Percentiles rank a stretch among this genome's conserved stretches.
These are phyloP conservation scores for Ceratosolen fusciceps DNA, from an alignment of 1,140 invertebrate genomes.

Conservation along the genomic window DNA sequence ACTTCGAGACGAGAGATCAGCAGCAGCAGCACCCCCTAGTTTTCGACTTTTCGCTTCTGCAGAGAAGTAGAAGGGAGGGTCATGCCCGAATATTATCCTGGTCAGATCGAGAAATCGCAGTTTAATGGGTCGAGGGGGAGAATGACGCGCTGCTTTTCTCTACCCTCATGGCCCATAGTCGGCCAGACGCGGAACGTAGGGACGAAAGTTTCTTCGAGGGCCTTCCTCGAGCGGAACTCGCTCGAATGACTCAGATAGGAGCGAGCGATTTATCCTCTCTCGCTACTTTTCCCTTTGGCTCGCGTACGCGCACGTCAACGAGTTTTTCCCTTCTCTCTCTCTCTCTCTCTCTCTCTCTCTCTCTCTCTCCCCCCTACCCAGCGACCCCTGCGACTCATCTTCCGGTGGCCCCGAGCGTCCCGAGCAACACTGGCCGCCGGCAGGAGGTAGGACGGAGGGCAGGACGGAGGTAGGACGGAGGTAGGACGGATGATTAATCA, in stretches of 20 bases:
- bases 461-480: not conserved
- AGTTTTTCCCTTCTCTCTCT: conserved; percentile 27
- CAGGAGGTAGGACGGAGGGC: not conserved
- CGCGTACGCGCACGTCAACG: not conserved
- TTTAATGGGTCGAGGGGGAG: conserved; percentile 39
- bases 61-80: conserved; percentile 6
- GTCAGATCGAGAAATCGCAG: conserved; percentile 34
- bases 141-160: not conserved
- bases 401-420: conserved; percentile 19
- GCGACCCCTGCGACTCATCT: conserved; percentile 43
- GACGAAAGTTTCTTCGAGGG: conserved; percentile 25
- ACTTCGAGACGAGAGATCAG: not conserved
- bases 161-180: no score
- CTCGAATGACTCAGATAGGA: conserved; percentile 37
- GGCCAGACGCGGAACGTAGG: not conserved
- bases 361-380: no score
- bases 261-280: conserved; percentile 16
- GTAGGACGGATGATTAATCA: conserved; percentile 43
- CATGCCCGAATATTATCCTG: conserved; percentile 14
- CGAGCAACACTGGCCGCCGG: not conserved
- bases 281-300: conserved; percentile 17
- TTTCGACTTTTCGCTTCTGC: conserved; percentile 21
- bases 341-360: conserved; percentile 26
- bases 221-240: conserved; percentile 14
- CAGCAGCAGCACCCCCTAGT: conserved; percentile 38